Base-by-base conservation (phyloP, 2,113 vertebrate genomes). In the Procavia capensis region DNA sequence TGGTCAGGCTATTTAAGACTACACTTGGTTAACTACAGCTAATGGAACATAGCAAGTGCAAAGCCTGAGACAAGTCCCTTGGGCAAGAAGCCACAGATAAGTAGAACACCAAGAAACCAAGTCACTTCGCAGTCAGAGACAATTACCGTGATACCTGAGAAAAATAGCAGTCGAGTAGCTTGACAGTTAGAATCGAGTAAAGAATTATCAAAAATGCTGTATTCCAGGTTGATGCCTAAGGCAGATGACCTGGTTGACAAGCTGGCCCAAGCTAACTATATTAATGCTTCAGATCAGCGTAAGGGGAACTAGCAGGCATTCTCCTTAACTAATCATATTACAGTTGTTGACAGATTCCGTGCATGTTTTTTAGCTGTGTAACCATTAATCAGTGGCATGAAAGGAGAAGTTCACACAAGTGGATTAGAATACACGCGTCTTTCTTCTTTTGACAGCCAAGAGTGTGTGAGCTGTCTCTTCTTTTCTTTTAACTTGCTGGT, bases 191-290 rank as follows among this genome's bases (percentile, higher is more conserved):
- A 95, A 90, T 93, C 6, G 9, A 92, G 75, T 86, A 94, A 97
- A 92, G 68, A 92, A 96, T 95, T 92, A 97, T 96, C 41, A 95
- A 90, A 98, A 97, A 84, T 86, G 90, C 70, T 91, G 22, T 86
- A 84, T 92, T 92, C 88, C 93, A 81, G 88, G 68, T 93, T 97
- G 68, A 47, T 86, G 97, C 96, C 97, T 92, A 80, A 83, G 95
- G 97, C 96, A 81, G 94, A 74, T 90, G 96, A 96, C 96, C 96
- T 92, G 88, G 82, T 91, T 97, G 96, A 96, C 96, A 97, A 79
- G 59, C 79, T 95, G 92, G 90, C 88, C 92, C 88, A 78, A 92
- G 80, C 85, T 97, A 95, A 96, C 93, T 96, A 76, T 96, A 91
- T 96, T 95, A 97, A 95, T 47, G 57, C 74, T 89, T 97, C 75